Evolutionary conservation across 2,113 vertebrate genomes (phyloP), one percentile per base, ranked within the genome.

Genomic region (Bufo gargarizans): DNA sequence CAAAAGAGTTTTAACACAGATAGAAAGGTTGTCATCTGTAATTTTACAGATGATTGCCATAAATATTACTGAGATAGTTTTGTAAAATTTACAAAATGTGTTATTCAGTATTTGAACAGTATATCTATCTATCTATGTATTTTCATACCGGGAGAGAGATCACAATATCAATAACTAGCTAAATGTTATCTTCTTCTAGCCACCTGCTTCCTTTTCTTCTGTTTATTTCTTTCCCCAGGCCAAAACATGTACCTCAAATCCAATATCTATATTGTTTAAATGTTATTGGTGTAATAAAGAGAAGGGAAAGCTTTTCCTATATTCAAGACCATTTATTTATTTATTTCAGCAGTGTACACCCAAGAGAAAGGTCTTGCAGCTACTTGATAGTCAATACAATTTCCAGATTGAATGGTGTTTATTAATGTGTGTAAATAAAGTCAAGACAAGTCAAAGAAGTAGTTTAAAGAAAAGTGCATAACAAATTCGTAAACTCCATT

Each of bases 241-340:
- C 56, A 80, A 72, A 80, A 80, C 78, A 45, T 59, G 78, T 80
- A 61, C n/a, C 55, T 80, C 55, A 59, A 6, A 80, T 19, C 22
- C 78, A 80, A 61, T 80, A 80, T 80, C 78, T 80, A 45, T 55
- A 59, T 59, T 43, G 78, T 59, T 17, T 56, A 80, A 59, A 59
- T 80, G 78, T 80, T 56, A 80, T 80, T 80, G 78, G 78, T 33
- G 78, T 80, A 80, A 80, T 80, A 80, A 45, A 43, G 78, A 80
- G 55, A 22, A 80, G 78, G 55, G 78, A 3, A 59, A 59, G n/a
- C 78, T 56, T 59, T 80, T 59, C 78, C 59, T 16, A 80, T 56
- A 55, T 80, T 74, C 71, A 50, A 45, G 13, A 14, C 33, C 9
- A 55, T 80, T 22, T 59, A 56, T 80, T 80, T 80, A 80, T 80